phyloP scores from a whole-genome alignment of 2,888 invertebrate species.

The Dasypolia templi region DNA sequence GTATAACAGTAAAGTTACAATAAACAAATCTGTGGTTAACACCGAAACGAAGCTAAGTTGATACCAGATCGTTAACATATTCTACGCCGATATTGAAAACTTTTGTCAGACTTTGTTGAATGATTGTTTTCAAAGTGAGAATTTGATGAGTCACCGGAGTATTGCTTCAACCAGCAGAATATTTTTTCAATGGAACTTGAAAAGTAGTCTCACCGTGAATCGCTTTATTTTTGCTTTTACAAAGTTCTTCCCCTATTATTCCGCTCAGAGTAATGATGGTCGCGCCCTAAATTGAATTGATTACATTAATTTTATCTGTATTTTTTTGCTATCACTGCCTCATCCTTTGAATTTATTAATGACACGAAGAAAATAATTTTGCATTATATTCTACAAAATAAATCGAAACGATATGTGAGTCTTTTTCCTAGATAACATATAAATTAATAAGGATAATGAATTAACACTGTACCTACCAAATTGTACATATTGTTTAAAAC shows the following conservation, averaged over 20 bases:
- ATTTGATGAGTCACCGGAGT: conserved; percentile 67
- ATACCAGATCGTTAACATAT: conserved; percentile 49
- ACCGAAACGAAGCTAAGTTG: conserved; percentile 39
- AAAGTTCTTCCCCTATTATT: conserved; percentile 73
- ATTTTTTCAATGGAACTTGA: conserved; percentile 72
- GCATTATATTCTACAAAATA: neutral
- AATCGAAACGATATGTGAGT: conserved; percentile 9
- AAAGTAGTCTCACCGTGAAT: conserved; percentile 77
- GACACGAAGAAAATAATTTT: neutral
- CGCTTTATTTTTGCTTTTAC: conserved; percentile 74
- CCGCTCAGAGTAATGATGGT: conserved; percentile 72
- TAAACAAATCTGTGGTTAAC: conserved; percentile 53
- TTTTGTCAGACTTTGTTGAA: conserved; percentile 57
- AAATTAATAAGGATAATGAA: conserved; percentile 12
- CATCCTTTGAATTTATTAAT: conserved; percentile 19
- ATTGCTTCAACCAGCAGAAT: conserved; percentile 75
- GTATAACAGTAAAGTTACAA: conserved; percentile 32
- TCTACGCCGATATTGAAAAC: conserved; percentile 47
- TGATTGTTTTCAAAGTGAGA: conserved; percentile 62
- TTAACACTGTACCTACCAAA: neutral
- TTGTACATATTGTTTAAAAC: neutral
- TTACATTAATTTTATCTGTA: conserved; percentile 78
- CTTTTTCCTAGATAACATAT: conserved; percentile 8
- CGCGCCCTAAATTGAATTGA: conserved; percentile 75
- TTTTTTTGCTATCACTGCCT: conserved; percentile 56